A percentile compares a stretch with the other conserved stretches of the same genome.
Conservation (phyloP, 2,888 invertebrate species). For the Malthinus seriepunctatus region DNA sequence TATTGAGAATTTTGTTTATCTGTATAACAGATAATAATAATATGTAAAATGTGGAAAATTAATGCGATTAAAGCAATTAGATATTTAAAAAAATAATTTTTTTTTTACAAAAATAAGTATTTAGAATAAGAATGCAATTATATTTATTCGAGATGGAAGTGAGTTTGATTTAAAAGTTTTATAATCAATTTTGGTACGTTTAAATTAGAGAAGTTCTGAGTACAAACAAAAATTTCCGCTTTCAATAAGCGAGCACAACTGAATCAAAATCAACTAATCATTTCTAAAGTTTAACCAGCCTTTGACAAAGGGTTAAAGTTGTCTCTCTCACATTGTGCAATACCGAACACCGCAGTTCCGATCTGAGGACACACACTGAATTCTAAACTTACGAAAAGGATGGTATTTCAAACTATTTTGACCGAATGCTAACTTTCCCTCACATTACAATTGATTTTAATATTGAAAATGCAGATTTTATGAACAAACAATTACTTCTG, state of each 20-base stretch:
- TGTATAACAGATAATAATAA: too few relatives aligned
- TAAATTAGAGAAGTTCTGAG: conserved; percentile 9
- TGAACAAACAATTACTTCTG: too few relatives aligned
- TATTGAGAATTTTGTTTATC: too few relatives aligned
- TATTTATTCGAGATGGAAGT: neutral
- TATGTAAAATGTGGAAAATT: too few relatives aligned
- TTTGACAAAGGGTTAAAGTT: conserved; percentile 20
- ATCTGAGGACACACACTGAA: conserved; percentile 22
- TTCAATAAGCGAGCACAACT: conserved; percentile 15
- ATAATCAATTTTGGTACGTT: conserved; percentile 8
- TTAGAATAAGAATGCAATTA: neutral
- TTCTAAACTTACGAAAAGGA: conserved; percentile 19
- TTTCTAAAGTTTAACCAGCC: conserved; percentile 18
- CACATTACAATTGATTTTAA: conserved; percentile 12
- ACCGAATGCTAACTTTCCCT: neutral
- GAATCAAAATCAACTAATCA: conserved; percentile 22
- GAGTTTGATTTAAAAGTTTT: conserved; percentile 4
- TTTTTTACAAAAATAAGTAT: neutral
- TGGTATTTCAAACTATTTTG: conserved; percentile 18
- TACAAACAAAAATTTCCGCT: conserved; percentile 12
- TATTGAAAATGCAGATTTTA: conserved; percentile 8
- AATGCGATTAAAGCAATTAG: too few relatives aligned
- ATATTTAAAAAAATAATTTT: too few relatives aligned
- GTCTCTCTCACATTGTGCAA: conserved; percentile 16
- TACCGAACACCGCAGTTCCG: conserved; percentile 20